Percentiles rank a stretch among this genome's conserved stretches.
phyloP scores from a whole-genome alignment of 2,888 invertebrate genomes.

The Eupeodes latifasciatus region DNA sequence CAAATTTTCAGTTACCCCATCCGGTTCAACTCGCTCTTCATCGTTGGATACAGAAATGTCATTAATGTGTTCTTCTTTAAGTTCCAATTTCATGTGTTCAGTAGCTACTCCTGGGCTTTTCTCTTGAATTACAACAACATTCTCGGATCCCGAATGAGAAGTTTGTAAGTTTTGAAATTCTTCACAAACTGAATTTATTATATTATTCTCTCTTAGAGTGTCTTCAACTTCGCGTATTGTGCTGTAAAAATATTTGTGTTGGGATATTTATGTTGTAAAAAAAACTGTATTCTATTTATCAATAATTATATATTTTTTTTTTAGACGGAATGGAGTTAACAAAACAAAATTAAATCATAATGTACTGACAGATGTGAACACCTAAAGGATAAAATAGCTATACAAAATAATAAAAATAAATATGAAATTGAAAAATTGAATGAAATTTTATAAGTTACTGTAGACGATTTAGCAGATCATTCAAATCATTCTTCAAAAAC shows the following conservation, averaged over 20 bases:
- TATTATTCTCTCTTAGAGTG: conserved; percentile 46
- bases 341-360: conserved; percentile 6
- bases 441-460: too few relatives aligned
- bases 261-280: conserved; percentile 35
- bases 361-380: neutral
- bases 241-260: conserved; percentile 62
- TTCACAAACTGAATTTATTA: conserved; percentile 74
- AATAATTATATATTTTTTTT: neutral
- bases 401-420: neutral
- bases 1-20: conserved; percentile 77
- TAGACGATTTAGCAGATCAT: too few relatives aligned
- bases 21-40: conserved; percentile 59
- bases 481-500: too few relatives aligned
- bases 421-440: too few relatives aligned
- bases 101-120: conserved; percentile 36
- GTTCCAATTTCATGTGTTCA: conserved; percentile 37
- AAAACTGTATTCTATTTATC: neutral
- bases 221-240: conserved; percentile 55
- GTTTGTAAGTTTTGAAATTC: conserved; percentile 76
- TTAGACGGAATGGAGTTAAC: neutral
- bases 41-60: conserved; percentile 13
- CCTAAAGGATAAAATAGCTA: neutral
- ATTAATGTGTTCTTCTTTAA: conserved; percentile 43
- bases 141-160: conserved; percentile 52
- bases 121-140: conserved; percentile 23